Base-by-base conservation (phyloP, 2,797 vertebrate genomes). In the Pristis pectinata region DNA sequence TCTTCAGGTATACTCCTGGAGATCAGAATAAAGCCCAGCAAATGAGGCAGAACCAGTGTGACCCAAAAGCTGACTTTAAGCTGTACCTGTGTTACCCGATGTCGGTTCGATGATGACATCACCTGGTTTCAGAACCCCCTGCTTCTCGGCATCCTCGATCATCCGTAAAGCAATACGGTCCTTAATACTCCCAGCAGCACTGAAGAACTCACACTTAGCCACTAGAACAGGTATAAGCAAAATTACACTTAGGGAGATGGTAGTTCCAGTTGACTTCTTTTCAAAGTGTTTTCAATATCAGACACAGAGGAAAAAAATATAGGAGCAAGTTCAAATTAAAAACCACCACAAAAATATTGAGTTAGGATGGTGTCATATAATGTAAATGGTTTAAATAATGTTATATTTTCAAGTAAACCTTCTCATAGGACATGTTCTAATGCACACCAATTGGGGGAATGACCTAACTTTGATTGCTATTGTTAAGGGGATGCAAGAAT, bases 61-160 rank as follows among this genome's bases (percentile, higher is more conserved):
- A 8, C 49, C 10, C 49, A 15, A 34, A 19, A 9, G n/a, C 59
- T 6, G n/a, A 91, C 15, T 67, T 64, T 67, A 11, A 2, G 17
- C 59, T 10, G 19, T 37, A 99, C 99, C 99, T 13, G 99, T 99
- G 97, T 99, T 99, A 96, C 99, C 99, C 0, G 99, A 99, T 0
- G 99, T 99, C 9, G 99, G 99, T 95, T 99, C 99, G 34, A 99
- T 99, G 93, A 99, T 98, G 0, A 98, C 99, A 96, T 99, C 98
- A 79, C 99, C 99, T 0, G 98, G 98, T 44, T 98, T 98, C 91
- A 99, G 97, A 80, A 97, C 27, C 0, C 99, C 99, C 0, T 95
- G 97, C 34, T 95, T 97, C 96, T 99, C 99, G 0, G 99, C 99
- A 0, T 99, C 99, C 95, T 99, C 98, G 22, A 99, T 96, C 99